These are phyloP conservation scores for Drosophila hamatofila DNA, from an alignment of 2,888 invertebrate genomes.

Conservation along the genomic window DNA sequence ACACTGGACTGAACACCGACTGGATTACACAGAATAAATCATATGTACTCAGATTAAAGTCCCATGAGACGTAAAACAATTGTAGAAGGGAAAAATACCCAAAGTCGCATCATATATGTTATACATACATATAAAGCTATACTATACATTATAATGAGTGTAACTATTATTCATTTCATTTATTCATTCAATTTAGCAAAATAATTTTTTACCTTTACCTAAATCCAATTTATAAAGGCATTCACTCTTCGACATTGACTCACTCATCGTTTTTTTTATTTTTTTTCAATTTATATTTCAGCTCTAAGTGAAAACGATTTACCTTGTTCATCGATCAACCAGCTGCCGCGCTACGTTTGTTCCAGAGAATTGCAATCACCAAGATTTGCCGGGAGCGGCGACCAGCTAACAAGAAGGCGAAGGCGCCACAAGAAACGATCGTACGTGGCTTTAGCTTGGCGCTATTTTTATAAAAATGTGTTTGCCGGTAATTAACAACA, in stretches of 20 bases:
- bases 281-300: conserved; percentile 15
- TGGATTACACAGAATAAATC: too few species aligned
- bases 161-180: neutral
- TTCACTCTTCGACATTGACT: neutral
- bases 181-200: neutral
- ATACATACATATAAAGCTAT: too few species aligned
- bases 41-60: too few species aligned
- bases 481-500: conserved; percentile 26
- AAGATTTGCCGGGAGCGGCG: conserved; percentile 34
- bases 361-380: conserved; percentile 39
- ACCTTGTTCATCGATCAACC: conserved; percentile 33
- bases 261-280: neutral
- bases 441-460: conserved; percentile 53
- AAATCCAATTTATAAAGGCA: neutral
- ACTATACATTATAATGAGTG: too few species aligned
- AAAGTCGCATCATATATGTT: too few species aligned
- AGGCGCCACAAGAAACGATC: conserved; percentile 55
- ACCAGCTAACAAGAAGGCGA: conserved; percentile 56
- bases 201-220: neutral
- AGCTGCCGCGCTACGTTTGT: conserved; percentile 46
- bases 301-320: conserved; percentile 48
- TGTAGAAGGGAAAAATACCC: too few species aligned
- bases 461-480: conserved; percentile 47
- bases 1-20: too few species aligned
- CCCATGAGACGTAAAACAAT: too few species aligned